phyloP scores from a whole-genome alignment of 2,797 vertebrate species.

The Siniperca obscura region DNA sequence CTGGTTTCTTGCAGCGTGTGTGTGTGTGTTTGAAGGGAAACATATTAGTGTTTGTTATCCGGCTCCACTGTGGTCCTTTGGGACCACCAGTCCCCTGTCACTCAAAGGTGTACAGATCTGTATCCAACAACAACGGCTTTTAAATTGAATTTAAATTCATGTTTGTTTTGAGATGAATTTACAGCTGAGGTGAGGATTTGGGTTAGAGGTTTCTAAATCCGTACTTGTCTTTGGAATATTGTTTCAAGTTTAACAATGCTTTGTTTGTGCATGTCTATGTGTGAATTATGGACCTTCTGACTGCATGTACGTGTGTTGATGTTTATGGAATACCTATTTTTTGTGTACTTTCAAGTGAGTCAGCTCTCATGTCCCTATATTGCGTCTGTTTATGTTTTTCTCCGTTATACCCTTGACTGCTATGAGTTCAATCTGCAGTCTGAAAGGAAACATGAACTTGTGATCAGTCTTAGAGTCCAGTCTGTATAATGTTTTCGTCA shows the following conservation, averaged over 20 bases:
- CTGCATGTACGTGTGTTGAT: background rate
- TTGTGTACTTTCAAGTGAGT: background rate
- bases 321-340: background rate
- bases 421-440: constrained; percentile 11
- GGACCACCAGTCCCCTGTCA: constrained; percentile 36
- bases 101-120: constrained; percentile 32
- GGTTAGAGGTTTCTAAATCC: constrained; percentile 20
- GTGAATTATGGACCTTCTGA: background rate
- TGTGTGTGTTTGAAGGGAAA: constrained; percentile 29
- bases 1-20: constrained; percentile 33
- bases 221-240: constrained; percentile 12
- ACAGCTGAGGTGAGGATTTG: background rate
- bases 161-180: constrained; percentile 13
- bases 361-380: background rate
- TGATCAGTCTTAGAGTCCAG: background rate
- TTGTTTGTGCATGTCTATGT: background rate
- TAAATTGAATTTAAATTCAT: constrained; percentile 29
- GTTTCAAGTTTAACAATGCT: background rate
- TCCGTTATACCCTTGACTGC: background rate
- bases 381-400: constrained; percentile 21
- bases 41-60: constrained; percentile 52
- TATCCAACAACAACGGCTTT: constrained; percentile 26
- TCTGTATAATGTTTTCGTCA: background rate
- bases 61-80: constrained; percentile 6
- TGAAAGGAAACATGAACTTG: constrained; percentile 19